Base-by-base conservation (phyloP, 2,797 vertebrate genomes). In the Fundulus diaphanus region DNA sequence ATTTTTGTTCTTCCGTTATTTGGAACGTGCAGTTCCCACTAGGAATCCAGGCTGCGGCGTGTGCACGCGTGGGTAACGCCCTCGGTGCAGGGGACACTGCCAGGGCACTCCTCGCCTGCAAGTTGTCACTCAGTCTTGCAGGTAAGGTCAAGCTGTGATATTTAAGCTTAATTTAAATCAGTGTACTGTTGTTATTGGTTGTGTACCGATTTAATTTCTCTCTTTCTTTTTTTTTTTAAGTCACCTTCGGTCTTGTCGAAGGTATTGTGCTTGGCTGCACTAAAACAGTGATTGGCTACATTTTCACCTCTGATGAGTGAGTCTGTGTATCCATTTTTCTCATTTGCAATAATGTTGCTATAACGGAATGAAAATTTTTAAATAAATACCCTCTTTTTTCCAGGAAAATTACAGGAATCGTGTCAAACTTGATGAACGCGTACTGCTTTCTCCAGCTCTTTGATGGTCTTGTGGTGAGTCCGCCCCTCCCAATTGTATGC, bases 51-150 rank as follows among this genome's bases (percentile, higher is more conserved):
- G 95, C 96, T 75, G 97, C 97, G 1, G 94, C 82, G 0, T 96
- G 95, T 1, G 95, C 98, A 68, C 92, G 96, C 2, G 96, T 99
- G 44, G 98, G 98, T n/a, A 98, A 97, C 0, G 96, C 97, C 0
- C 85, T 99, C 20, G 98, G 98, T 0, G 96, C 97, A 0, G 96
- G 97, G 29, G 91, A 98, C 75, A 95, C 91, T 0, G 76, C 91
- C 35, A 95, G 96, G 77, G 97, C 98, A 8, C 94, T 95, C 77
- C 94, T 93, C 22, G 95, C 95, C 20, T 94, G 95, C 37, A 89
- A 94, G 63, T 88, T 96, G 24, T 91, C 96, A 0, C 84, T 99
- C 63, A 57, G 93, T 72, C 92, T 96, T 40, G 85, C 95, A 93
- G 94, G 96, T 99, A 40, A 66, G 5, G 12, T 66, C 24, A 66